Evolutionary conservation across 30 jellyfish, hydroid and myxozoan genomes (phyloP), one percentile per base, ranked within the genome.

Genomic region (Pelagia noctiluca): DNA sequence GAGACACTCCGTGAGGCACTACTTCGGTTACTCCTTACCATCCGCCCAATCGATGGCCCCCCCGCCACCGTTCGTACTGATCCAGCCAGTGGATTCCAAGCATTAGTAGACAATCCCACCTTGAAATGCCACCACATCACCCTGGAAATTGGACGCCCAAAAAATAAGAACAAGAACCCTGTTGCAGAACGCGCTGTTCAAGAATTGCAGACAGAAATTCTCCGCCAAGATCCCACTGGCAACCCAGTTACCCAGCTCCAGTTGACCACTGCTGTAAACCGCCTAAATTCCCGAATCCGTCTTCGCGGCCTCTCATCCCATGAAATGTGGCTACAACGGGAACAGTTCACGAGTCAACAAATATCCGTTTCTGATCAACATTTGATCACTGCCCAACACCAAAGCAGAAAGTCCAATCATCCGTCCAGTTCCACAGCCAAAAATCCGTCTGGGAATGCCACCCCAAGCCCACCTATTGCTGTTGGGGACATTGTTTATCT

Each of bases 111-210:
- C 5, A 80, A 65, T 50, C 24, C 8, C 16, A 25, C 68, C 28
- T 64, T 81, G 19, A 23, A 18, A 1, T 31, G 38, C 25, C 81
- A 65, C 62, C 61, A 25, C 21, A 64, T 81, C 2, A 23, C 89
- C 19, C 76, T 64, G 13, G 91, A 81, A n/a, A 32, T 65, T 52
- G 65, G 91, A n/a, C n/a, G n/a, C n/a, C n/a, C n/a, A n/a, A n/a
- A n/a, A n/a, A n/a, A n/a, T n/a, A n/a, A n/a, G n/a, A n/a, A n/a
- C n/a, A n/a, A n/a, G n/a, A n/a, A n/a, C n/a, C n/a, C n/a, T n/a
- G n/a, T n/a, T n/a, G n/a, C 91, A 3, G 91, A 81, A 54, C 38
- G 60, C 61, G 89, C 91, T 18, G 88, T 68, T 12, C 82, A 68
- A 48, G 91, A 81, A 28, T 28, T 68, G 30, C 88, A 35, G 35